Evolutionary conservation across 2,888 invertebrate genomes (phyloP), one percentile per base, ranked within the genome.

Genomic region (Brachyopa scutellaris): DNA sequence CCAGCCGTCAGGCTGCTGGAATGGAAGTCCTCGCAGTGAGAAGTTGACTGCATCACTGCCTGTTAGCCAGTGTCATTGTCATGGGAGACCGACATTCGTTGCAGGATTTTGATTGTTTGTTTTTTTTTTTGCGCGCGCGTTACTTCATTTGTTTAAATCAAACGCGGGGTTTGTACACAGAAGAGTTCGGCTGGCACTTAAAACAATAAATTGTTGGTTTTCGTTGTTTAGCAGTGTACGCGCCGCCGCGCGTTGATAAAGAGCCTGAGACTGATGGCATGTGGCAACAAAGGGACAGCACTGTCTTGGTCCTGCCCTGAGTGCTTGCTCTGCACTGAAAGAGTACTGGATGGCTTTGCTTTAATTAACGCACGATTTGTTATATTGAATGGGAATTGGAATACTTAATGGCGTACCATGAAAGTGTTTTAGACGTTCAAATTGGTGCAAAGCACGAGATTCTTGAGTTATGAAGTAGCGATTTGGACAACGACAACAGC

Each of bases 311-410:
- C 26, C 36, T 29, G 33, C 2, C 17, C 5, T 11, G 4, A 42
- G 55, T 45, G n/a, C n/a, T n/a, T n/a, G n/a, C n/a, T n/a, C n/a
- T n/a, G n/a, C n/a, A 7, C 31, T 55, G 1, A 2, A 33, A 17
- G 29, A 47, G 59, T 38, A 49, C 17, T 36, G 29, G 47, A 8
- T 33, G 8, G 3, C 8, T 26, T 59, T 40, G 9, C 2, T 26
- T 82, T 82, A 82, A 82, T 82, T 82, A 82, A 77, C 82, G 59
- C 82, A 77, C 77, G 77, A 77, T 66, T 77, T 66, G 70, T 82
- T 82, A 64, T 76, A 64, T 69, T 57, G 55, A 59, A 42, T 45
- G 36, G 53, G 38, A 15, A n/a, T n/a, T n/a, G 62, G 26, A 15
- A n/a, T 19, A 21, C 29, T 49, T 49, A 61, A 70, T 55, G 53